phyloP scores from a whole-genome alignment of 2,113 vertebrate species.

The Cynoglossus semilaevis region DNA sequence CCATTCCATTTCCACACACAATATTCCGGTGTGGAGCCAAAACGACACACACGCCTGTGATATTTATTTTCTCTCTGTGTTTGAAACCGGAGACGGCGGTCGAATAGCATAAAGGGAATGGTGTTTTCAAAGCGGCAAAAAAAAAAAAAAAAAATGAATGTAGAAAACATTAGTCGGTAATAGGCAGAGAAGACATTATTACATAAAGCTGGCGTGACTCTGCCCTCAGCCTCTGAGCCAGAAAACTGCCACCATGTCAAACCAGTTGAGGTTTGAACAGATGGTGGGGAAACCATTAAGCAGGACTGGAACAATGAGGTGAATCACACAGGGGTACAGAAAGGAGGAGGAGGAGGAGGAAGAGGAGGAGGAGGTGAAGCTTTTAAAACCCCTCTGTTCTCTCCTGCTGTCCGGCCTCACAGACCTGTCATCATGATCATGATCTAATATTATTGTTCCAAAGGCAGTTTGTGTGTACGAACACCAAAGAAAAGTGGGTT shows the following conservation, averaged over 20 bases:
- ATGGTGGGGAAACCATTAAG: constrained; percentile 44
- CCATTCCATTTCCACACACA: not conserved
- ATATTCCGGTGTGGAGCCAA: constrained; percentile 1
- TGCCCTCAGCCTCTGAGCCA: constrained; percentile 31
- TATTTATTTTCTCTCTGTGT: not conserved
- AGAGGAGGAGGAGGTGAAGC: constrained; percentile 38
- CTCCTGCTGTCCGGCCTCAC: constrained; percentile 41
- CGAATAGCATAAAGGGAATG: not conserved
- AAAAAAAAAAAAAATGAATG: too few species aligned
- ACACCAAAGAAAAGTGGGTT: constrained; percentile 8
- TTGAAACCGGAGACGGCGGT: constrained; percentile 1
- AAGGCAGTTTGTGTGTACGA: constrained; percentile 25
- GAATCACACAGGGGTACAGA: constrained; percentile 20
- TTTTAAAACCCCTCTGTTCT: constrained; percentile 44
- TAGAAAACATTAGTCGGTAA: constrained; percentile 18
- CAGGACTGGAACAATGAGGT: constrained; percentile 50
- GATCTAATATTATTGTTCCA: constrained; percentile 34
- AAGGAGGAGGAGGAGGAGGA: too few species aligned
- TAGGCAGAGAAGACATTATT: constrained; percentile 2
- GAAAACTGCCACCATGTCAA: constrained; percentile 29
- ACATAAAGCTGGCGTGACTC: constrained; percentile 17
- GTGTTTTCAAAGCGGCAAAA: constrained; percentile 9
- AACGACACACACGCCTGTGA: not conserved
- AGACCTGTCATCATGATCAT: constrained; percentile 41
- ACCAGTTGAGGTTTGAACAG: constrained; percentile 47